These are phyloP conservation scores for Encarsia formosa DNA, from an alignment of 2,888 invertebrate species.

Conservation along the genomic window DNA sequence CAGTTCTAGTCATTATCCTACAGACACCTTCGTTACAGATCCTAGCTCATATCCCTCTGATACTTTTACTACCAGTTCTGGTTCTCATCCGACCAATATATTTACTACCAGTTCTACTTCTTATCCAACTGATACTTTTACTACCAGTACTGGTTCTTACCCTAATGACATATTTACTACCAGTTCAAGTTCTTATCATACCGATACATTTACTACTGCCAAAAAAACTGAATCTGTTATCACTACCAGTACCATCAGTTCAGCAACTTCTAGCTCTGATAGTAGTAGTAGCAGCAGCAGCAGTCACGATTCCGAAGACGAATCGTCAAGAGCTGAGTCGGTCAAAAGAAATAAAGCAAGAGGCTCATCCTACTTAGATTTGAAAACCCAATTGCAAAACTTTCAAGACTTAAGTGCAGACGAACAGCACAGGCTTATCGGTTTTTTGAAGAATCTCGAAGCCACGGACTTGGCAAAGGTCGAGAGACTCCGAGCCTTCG, in stretches of 20 bases:
- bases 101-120: too few relatives aligned
- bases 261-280: conserved; percentile 25
- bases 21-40: too few relatives aligned
- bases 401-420: conserved; percentile 75
- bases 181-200: too few relatives aligned
- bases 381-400: conserved; percentile 75
- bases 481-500: conserved; percentile 71
- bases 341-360: conserved; percentile 40
- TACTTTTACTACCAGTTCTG: too few relatives aligned
- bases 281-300: conserved; percentile 7
- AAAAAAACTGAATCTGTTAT: too few relatives aligned
- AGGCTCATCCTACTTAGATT: conserved; percentile 72
- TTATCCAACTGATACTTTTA: too few relatives aligned
- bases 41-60: too few relatives aligned
- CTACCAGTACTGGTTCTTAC: too few relatives aligned
- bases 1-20: too few relatives aligned
- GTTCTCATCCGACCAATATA: too few relatives aligned
- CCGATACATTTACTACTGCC: too few relatives aligned
- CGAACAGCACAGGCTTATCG: conserved; percentile 78
- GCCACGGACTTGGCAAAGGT: conserved; percentile 73
- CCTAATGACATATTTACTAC: too few relatives aligned
- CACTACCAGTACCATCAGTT: conserved; percentile 6
- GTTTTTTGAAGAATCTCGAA: conserved; percentile 77
- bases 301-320: not conserved
- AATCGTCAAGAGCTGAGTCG: not conserved